phyloP scores from a whole-genome alignment of 2,888 invertebrate genomes.

The Tribolium freemani region DNA sequence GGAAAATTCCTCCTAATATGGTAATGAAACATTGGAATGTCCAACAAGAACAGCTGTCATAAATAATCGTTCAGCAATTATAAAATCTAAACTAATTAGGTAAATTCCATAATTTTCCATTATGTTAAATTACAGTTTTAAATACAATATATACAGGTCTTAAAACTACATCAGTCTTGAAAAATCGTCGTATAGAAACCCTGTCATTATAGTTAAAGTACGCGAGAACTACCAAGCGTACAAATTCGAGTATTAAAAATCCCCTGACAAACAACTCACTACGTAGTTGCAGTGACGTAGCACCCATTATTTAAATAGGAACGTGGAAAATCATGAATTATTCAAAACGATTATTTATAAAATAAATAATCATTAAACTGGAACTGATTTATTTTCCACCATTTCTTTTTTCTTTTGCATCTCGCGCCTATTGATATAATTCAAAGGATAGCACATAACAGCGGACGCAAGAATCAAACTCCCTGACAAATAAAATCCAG shows the following conservation, averaged over 20 bases:
- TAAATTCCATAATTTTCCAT: conserved; percentile 41
- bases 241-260: conserved; percentile 21
- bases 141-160: conserved; percentile 33
- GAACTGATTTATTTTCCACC: conserved; percentile 33
- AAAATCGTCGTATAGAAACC: conserved; percentile 10
- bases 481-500: conserved; percentile 89
- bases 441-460: conserved; percentile 88
- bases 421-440: conserved; percentile 86
- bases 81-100: conserved; percentile 17
- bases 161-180: conserved; percentile 41
- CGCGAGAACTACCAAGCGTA: not conserved
- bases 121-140: conserved; percentile 18
- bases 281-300: conserved; percentile 32
- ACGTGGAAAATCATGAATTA: conserved; percentile 38
- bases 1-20: conserved; percentile 6
- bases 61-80: conserved; percentile 31
- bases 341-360: conserved; percentile 23
- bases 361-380: conserved; percentile 33
- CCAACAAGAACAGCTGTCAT: conserved; percentile 23
- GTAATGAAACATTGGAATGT: conserved; percentile 39
- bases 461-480: conserved; percentile 86
- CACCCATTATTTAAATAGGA: conserved; percentile 43
- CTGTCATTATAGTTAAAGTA: conserved; percentile 22
- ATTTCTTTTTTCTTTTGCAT: conserved; percentile 63
- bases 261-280: conserved; percentile 11